Evolutionary conservation across 2,113 vertebrate genomes (phyloP).

Genomic region (Cyprinodon brontotheroides): DNA sequence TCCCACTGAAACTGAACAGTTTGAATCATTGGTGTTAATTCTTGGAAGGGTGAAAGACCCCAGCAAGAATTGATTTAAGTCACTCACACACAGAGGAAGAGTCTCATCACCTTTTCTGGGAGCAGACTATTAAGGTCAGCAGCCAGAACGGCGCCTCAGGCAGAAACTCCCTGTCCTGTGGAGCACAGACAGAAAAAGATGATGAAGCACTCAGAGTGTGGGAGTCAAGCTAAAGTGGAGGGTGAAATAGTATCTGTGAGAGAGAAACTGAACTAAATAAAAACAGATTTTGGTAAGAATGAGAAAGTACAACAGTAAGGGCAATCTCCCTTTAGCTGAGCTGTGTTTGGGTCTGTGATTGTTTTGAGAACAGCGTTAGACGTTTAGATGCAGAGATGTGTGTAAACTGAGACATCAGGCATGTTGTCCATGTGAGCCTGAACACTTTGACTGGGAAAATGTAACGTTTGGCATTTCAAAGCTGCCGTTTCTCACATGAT

Average conservation of each 20-base stretch:
- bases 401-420: slow-evolving; percentile 38
- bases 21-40: slow-evolving; percentile 22
- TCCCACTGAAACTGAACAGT: slow-evolving; percentile 14
- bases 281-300: slow-evolving; percentile 14
- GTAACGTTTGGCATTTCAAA: slow-evolving; percentile 22
- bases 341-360: neutral
- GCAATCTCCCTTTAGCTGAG: neutral
- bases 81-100: slow-evolving; percentile 39
- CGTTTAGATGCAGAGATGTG: slow-evolving; percentile 12
- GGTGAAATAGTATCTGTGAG: slow-evolving; percentile 17
- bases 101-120: slow-evolving; percentile 27
- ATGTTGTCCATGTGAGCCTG: slow-evolving; percentile 14
- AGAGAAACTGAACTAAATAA: slow-evolving; percentile 16
- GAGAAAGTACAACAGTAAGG: neutral
- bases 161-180: slow-evolving; percentile 48
- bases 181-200: slow-evolving; percentile 56
- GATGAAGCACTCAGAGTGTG: slow-evolving; percentile 39
- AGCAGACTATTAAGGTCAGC: slow-evolving; percentile 20
- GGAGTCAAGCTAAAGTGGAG: slow-evolving; percentile 36
- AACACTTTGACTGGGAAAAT: slow-evolving; percentile 1
- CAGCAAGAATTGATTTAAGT: slow-evolving; percentile 40
- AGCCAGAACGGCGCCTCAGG: slow-evolving; percentile 60
- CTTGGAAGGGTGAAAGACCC: slow-evolving; percentile 36
- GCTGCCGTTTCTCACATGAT: slow-evolving; percentile 2
- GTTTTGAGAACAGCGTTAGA: slow-evolving; percentile 11